Base-by-base conservation (phyloP, 2,113 vertebrate genomes). In the Dipodomys merriami region DNA sequence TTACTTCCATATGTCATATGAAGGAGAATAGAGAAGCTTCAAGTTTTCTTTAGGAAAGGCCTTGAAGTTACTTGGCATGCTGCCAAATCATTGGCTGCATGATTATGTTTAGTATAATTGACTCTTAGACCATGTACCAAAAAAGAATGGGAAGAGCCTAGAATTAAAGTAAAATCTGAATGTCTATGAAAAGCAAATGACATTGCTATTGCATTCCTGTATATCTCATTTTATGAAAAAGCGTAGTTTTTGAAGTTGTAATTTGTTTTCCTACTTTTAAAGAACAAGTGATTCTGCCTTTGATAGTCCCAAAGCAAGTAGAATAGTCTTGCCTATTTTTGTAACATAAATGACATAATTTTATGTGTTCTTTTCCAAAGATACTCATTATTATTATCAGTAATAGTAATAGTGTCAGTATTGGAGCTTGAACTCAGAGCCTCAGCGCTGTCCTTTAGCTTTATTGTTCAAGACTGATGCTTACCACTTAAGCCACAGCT, bases 21-120 rank as follows among this genome's bases (percentile, higher is more conserved):
- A 91, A 90, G 86, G 69, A 92, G 83, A 84, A 87, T 44, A 86
- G 5, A 86, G 5, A 86, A 82, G 11, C 35, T 92, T 7, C 49
- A 86, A 88, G 9, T 94, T 88, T 93, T 96, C 35, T 60, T 57
- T 81, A 25, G 19, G 73, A 94, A 91, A 92, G 16, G 9, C 49
- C n/a, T 91, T 91, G 68, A 89, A 92, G 83, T 95, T 87, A 82
- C 33, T 84, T 72, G 78, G 65, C 65, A 76, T 33, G 72, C 10
- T 35, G 8, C 72, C 23, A 71, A 62, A 74, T 57, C 53, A 57
- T 16, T 16, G n/a, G 12, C 76, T 64, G 0, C n/a, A 77, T 57
- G 76, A 60, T 93, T 86, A 84, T 65, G 20, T 94, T 88, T 90
- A 72, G 25, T 91, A 62, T 94, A 95, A 83, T 86, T 90, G 73